These are phyloP conservation scores for Drosophila arawakana DNA, from an alignment of 1,140 invertebrate species.

Conservation along the genomic window DNA sequence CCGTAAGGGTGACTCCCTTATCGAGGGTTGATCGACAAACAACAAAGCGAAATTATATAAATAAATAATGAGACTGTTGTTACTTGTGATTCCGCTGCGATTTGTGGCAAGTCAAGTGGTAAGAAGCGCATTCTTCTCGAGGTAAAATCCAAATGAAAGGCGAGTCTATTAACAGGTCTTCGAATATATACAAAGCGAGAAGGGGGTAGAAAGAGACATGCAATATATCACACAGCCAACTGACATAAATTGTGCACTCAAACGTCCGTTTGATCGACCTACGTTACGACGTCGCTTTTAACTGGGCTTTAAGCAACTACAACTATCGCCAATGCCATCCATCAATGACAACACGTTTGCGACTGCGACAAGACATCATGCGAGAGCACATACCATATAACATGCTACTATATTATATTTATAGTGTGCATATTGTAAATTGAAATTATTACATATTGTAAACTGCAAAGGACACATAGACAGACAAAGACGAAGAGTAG, in stretches of 20 bases:
- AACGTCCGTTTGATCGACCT: constrained; percentile 50
- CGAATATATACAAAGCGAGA: neutral
- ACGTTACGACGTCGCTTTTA: constrained; percentile 8
- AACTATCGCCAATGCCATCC: constrained; percentile 51
- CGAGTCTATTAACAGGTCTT: constrained; percentile 56
- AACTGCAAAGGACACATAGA: constrained; percentile 17
- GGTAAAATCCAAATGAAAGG: constrained; percentile 18
- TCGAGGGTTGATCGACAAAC: constrained; percentile 25
- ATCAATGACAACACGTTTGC: constrained; percentile 75
- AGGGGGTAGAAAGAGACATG: constrained; percentile 12
- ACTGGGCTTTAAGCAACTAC: neutral
- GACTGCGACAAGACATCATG: constrained; percentile 50
- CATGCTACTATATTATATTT: constrained; percentile 16
- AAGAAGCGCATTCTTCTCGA: constrained; percentile 16
- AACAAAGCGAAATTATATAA: constrained; percentile 54
- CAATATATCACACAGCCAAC: constrained; percentile 69
- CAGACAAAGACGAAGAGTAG: no score
- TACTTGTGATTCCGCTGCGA: constrained; percentile 71
- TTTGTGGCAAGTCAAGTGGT: constrained; percentile 72
- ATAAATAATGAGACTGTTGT: constrained; percentile 71
- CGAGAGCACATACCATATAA: constrained; percentile 10
- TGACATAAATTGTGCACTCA: constrained; percentile 76
- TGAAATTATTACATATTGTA: constrained; percentile 77
- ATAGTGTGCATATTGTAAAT: constrained; percentile 58
- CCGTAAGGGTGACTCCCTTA: constrained; percentile 47